A percentile compares a stretch with the other conserved stretches of the same genome.
Conservation (phyloP, 1,140 invertebrate species). For the Acromyrmex echinatior region DNA sequence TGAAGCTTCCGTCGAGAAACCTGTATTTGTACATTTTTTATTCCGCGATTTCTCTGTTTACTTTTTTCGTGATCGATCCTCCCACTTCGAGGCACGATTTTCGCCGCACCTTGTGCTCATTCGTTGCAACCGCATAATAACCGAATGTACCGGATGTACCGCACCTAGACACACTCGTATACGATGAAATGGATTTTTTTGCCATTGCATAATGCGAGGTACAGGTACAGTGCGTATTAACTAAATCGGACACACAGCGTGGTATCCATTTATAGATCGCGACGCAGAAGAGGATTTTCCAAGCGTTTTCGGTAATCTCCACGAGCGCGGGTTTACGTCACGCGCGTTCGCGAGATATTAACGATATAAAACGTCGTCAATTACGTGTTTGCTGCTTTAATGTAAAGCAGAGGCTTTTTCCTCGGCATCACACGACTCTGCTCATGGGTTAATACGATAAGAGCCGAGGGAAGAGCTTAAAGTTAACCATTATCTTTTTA, state of each 20-base stretch:
- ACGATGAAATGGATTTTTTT: conserved; percentile 45
- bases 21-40: neutral
- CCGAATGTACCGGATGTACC: conserved; percentile 57
- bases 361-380: neutral
- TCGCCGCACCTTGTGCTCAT: conserved; percentile 43
- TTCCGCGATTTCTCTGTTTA: neutral
- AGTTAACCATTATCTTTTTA: conserved; percentile 62
- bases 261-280: neutral
- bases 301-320: neutral
- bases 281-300: neutral
- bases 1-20: neutral
- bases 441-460: conserved; percentile 58
- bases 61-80: neutral
- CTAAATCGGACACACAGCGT: neutral
- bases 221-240: neutral
- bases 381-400: conserved; percentile 53
- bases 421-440: neutral
- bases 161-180: conserved; percentile 30
- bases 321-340: neutral
- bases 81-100: neutral
- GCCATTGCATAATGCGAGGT: conserved; percentile 26
- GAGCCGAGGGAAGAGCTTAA: conserved; percentile 54
- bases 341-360: neutral
- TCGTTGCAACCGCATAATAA: conserved; percentile 43
- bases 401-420: conserved; percentile 45